A percentile compares a stretch with the other conserved stretches of the same genome.
phyloP scores from a whole-genome alignment of 2,888 invertebrate genomes.

The Amblyjoppa proteus region DNA sequence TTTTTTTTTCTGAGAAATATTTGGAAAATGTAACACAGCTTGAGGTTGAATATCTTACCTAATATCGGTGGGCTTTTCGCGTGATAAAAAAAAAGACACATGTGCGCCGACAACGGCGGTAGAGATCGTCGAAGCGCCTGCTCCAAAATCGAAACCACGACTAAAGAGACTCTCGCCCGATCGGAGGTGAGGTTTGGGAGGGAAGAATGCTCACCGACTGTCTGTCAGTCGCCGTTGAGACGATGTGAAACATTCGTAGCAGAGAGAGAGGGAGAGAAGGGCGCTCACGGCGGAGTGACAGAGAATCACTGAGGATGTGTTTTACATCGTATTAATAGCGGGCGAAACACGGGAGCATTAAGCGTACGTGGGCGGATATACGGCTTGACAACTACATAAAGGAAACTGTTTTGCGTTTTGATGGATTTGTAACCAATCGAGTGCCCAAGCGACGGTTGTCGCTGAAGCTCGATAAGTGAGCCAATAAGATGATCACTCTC shows the following conservation, averaged over 20 bases:
- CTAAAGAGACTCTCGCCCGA: slow-evolving; percentile 34
- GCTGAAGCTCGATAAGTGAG: slow-evolving; percentile 65
- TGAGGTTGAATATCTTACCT: slow-evolving; percentile 28
- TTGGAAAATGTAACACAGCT: background rate
- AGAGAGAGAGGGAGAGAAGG: background rate
- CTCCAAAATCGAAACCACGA: slow-evolving; percentile 42
- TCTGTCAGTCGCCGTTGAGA: background rate
- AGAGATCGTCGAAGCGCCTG: slow-evolving; percentile 27
- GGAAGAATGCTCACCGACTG: slow-evolving; percentile 33
- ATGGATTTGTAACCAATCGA: slow-evolving; percentile 69
- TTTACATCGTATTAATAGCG: background rate
- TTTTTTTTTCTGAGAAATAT: background rate
- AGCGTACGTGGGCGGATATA: slow-evolving; percentile 19
- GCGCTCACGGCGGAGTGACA: background rate
- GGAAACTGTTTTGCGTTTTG: slow-evolving; percentile 64
- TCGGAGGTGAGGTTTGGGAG: background rate
- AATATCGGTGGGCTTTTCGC: slow-evolving; percentile 5
- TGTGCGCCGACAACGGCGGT: background rate
- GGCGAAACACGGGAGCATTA: slow-evolving; percentile 29
- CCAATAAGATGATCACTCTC: slow-evolving; percentile 63
- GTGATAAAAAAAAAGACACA: background rate
- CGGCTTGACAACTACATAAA: slow-evolving; percentile 31
- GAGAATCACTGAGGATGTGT: background rate
- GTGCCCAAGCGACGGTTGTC: slow-evolving; percentile 63
- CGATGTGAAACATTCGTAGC: background rate